phyloP scores from a whole-genome alignment of 37 sponge, comb jelly and placozoan species.

The Eunapius fragilis region DNA sequence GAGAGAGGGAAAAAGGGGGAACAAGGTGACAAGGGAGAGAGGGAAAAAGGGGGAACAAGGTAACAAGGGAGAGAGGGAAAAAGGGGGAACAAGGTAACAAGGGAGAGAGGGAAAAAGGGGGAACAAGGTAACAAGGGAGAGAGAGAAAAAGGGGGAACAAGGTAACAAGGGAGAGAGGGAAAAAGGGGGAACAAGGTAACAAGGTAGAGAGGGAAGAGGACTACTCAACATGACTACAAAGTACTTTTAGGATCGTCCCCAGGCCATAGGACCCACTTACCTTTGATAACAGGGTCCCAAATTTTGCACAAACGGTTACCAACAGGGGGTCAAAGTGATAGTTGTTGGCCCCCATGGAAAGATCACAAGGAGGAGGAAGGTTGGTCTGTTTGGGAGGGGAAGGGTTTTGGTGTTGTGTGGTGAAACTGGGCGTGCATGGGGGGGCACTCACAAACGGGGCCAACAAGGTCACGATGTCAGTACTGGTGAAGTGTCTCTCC shows the following conservation, averaged over 20 bases:
- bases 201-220: background rate
- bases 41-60: background rate
- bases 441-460: slow-evolving; percentile 48
- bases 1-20: background rate
- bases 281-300: slow-evolving; percentile 64
- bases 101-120: background rate
- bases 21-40: background rate
- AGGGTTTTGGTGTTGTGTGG: background rate
- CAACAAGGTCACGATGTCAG: slow-evolving; percentile 62
- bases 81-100: no score
- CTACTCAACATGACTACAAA: no score
- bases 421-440: background rate
- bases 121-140: background rate
- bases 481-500: slow-evolving; percentile 68
- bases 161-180: no score
- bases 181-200: no score
- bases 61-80: no score
- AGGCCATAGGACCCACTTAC: slow-evolving; percentile 15
- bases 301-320: slow-evolving; percentile 20
- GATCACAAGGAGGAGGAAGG: slow-evolving; percentile 39
- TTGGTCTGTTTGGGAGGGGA: slow-evolving; percentile 12
- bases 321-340: slow-evolving; percentile 67
- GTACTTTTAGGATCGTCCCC: no score
- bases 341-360: slow-evolving; percentile 18
- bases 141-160: background rate